Evolutionary conservation across 2,113 vertebrate species (phyloP), one percentile per base, ranked within the genome.

Genomic region (Alligator mississippiensis): DNA sequence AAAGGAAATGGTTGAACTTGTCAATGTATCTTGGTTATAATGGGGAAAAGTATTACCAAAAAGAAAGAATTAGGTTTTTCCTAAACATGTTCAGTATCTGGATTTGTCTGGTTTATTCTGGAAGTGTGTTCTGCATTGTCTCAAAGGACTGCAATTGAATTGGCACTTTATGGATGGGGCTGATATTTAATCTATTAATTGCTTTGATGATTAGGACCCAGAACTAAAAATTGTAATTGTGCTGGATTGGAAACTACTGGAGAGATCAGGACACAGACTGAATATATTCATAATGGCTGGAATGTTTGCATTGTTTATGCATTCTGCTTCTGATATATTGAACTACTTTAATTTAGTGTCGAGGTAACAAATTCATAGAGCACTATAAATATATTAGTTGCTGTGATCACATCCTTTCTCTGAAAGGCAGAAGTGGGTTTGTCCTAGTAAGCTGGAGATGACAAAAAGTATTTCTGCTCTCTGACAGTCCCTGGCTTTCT

Each of bases 251-350:
- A 70, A 22, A 90, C 57, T 18, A 60, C 9, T 12, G 21, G n/a
- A 62, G 21, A 1, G 3, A 11, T 72, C 54, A 77, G 85, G 66
- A 13, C 11, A 74, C 6, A 60, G 3, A 3, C 3, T 74, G n/a
- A 61, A 38, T 38, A 38, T 38, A 38, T 38, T 38, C 38, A 38
- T 19, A 76, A 74, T 17, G 25, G 34, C 1, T 3, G 1, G 4
- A 59, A 25, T 21, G 15, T 61, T 89, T 54, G 57, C 0, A 1
- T 9, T 57, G 9, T 0, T 3, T 80, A 7, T 4, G 3, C 27
- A 76, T 72, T 30, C 77, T 83, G 3, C 60, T 83, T 83, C 16
- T 25, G 27, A 38, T 2, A 6, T 2, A 11, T 0, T 0, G 63
- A 61, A 17, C 28, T 82, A 27, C 27, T 22, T 57, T 24, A 25